phyloP scores from a whole-genome alignment of 2,113 vertebrate species.

The Rousettus leschenaultii region DNA sequence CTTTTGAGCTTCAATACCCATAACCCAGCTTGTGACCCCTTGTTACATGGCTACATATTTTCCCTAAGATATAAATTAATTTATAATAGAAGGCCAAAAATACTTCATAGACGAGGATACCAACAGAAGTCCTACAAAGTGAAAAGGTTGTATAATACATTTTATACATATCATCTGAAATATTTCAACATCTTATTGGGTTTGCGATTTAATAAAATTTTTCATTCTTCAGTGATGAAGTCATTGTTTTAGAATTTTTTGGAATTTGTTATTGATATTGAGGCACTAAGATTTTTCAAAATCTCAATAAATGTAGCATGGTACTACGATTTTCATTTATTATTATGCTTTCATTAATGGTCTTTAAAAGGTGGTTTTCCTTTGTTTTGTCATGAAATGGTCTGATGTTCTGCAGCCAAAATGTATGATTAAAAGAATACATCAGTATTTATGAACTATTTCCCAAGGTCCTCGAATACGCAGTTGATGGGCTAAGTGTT shows the following conservation, averaged over 20 bases:
- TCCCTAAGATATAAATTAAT: background rate
- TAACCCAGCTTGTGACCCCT: background rate
- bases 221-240: background rate
- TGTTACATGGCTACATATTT: background rate
- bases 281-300: background rate
- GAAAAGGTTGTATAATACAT: background rate
- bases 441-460: background rate
- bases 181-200: background rate
- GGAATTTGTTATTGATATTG: background rate
- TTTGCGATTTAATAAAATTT: constrained; percentile 47
- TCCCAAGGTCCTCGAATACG: background rate
- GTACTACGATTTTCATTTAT: background rate
- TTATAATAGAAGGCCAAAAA: background rate
- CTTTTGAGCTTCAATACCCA: background rate
- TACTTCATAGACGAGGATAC: background rate
- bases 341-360: background rate
- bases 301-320: background rate
- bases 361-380: background rate
- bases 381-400: background rate
- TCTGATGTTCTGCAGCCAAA: background rate
- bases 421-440: background rate
- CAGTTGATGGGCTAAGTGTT: background rate
- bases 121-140: background rate
- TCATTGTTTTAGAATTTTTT: background rate
- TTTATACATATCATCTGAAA: background rate